Evolutionary conservation across 2,113 vertebrate genomes (phyloP).

Genomic region (Hemicordylus capensis): DNA sequence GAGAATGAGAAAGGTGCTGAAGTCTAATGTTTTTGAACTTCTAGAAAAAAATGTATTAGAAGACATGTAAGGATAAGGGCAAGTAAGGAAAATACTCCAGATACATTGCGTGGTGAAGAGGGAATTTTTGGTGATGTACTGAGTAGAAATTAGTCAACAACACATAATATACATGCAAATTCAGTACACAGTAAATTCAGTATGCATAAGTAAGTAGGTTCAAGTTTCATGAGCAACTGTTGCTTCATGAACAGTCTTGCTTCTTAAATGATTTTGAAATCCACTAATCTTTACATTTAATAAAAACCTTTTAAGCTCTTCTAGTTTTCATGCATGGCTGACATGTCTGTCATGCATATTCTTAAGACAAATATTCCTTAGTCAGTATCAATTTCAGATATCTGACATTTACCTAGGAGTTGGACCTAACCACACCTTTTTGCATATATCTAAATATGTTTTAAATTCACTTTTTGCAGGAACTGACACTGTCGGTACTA

Average conservation of each 20-base stretch:
- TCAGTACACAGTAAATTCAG: conserved; percentile 16
- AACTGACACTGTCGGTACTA: neutral
- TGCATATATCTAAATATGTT: neutral
- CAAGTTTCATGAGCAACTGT: conserved; percentile 32
- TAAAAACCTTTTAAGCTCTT: conserved; percentile 2
- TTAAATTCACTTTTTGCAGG: neutral
- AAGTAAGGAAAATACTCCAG: neutral
- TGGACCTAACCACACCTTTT: conserved; percentile 7
- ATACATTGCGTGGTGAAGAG: neutral
- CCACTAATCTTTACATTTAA: conserved; percentile 6
- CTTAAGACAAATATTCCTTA: conserved; percentile 31
- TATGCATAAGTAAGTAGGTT: conserved; percentile 15
- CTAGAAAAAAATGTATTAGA: neutral
- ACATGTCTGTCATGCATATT: neutral
- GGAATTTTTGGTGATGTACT: neutral
- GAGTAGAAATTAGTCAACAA: conserved; percentile 1
- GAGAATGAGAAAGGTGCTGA: neutral
- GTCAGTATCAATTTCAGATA: neutral
- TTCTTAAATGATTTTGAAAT: conserved; percentile 30
- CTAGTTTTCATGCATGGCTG: neutral
- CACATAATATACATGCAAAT: conserved; percentile 5
- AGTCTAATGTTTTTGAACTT: neutral
- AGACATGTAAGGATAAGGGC: neutral
- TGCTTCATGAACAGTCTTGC: neutral
- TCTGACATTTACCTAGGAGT: conserved; percentile 7